Evolutionary conservation across 2,797 vertebrate genomes (phyloP).

Genomic region (Sorex maritimensis): DNA sequence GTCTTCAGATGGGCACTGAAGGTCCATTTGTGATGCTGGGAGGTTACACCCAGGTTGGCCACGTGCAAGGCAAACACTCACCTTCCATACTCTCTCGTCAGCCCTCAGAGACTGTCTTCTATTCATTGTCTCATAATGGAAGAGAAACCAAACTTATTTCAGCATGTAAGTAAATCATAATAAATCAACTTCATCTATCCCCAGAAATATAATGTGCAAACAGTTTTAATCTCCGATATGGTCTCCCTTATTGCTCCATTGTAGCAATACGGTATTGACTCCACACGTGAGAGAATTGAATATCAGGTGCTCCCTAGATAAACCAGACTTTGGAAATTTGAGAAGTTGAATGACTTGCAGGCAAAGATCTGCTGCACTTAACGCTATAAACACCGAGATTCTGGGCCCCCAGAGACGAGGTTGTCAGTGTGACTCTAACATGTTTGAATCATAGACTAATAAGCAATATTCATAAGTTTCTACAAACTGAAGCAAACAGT

Average conservation of each 20-base stretch:
- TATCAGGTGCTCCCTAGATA: not conserved
- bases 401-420: not conserved
- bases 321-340: not conserved
- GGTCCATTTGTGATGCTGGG: too few relatives aligned
- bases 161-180: not conserved
- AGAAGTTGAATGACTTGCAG: not conserved
- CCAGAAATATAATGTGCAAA: not conserved
- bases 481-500: not conserved
- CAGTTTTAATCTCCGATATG: not conserved
- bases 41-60: too few relatives aligned
- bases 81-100: too few relatives aligned
- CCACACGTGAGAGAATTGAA: not conserved
- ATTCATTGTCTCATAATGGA: not conserved
- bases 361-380: not conserved
- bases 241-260: not conserved
- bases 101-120: too few relatives aligned
- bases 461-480: not conserved
- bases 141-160: not conserved
- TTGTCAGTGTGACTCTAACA: not conserved
- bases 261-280: not conserved
- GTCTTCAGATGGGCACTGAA: too few relatives aligned
- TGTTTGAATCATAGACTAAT: not conserved
- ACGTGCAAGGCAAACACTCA: too few relatives aligned
- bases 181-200: not conserved
- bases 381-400: not conserved